Evolutionary conservation across 2,797 vertebrate genomes (phyloP).

Genomic region (Setipinna tenuifilis): DNA sequence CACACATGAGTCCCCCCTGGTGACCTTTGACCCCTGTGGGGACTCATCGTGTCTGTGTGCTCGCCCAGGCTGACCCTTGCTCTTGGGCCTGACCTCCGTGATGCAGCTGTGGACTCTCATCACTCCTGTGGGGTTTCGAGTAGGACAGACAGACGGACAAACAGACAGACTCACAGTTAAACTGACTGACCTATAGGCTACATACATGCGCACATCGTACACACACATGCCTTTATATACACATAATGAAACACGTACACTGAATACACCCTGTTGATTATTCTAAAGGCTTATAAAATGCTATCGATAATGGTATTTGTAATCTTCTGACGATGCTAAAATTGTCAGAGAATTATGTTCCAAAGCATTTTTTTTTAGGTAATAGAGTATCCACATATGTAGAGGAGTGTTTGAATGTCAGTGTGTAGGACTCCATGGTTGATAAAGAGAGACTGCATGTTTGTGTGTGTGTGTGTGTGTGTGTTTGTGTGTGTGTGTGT

Average conservation of each 20-base stretch:
- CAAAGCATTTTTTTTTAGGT: neutral
- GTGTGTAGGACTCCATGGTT: too few relatives aligned
- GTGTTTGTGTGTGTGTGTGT: neutral
- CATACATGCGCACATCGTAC: neutral
- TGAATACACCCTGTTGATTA: neutral
- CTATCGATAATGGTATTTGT: neutral
- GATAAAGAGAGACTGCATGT: neutral
- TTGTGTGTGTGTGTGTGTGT: neutral
- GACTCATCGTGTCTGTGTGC: slow-evolving; percentile 76
- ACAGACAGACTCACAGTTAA: neutral
- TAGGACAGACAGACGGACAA: neutral
- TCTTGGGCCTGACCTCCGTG: slow-evolving; percentile 74
- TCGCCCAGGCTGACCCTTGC: slow-evolving; percentile 78
- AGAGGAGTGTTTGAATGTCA: too few relatives aligned
- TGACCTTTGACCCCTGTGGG: slow-evolving; percentile 80
- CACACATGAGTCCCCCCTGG: slow-evolving; percentile 68
- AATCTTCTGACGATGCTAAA: neutral
- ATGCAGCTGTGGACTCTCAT: slow-evolving; percentile 81
- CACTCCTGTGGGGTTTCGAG: slow-evolving; percentile 74
- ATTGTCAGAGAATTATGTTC: neutral
- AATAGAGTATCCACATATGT: neutral
- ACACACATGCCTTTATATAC: neutral
- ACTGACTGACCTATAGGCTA: neutral
- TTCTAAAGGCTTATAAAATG: neutral
- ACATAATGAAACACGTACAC: slow-evolving; percentile 8